Conservation (phyloP, 2,797 vertebrate genomes). For the Taenioides sp. region DNA sequence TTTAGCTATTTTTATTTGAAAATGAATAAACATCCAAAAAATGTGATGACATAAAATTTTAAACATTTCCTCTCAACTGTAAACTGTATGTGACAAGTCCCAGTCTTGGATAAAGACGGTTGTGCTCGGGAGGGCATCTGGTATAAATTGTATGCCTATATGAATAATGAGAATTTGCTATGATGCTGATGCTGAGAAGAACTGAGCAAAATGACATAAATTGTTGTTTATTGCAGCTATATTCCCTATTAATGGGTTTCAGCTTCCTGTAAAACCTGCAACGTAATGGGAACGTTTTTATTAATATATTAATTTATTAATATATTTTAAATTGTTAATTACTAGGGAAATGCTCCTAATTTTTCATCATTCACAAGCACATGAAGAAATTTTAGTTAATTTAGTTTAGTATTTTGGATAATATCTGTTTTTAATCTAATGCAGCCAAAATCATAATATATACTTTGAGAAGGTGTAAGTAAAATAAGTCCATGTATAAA, state of each 20-base stretch:
- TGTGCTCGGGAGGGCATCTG: not conserved
- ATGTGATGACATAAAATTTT: not conserved
- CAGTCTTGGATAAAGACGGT: not conserved
- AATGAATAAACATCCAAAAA: not conserved
- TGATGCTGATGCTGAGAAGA: not conserved
- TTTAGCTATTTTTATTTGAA: not conserved
- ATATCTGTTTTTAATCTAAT: not conserved
- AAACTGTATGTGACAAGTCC: not conserved
- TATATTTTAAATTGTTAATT: too few species aligned
- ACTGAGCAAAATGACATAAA: not conserved
- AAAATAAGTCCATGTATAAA: not conserved
- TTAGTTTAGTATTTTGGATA: not conserved
- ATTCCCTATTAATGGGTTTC: not conserved
- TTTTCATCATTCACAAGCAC: too few species aligned
- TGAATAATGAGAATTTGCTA: not conserved
- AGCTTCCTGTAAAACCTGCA: too few species aligned
- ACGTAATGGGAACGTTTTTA: too few species aligned
- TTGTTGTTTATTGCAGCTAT: not conserved
- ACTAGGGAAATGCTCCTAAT: too few species aligned
- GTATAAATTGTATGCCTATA: not conserved
- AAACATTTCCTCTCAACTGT: not conserved
- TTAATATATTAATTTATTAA: too few species aligned
- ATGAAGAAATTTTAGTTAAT: too few species aligned
- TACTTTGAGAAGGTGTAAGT: not conserved
- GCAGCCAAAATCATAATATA: not conserved